Percentiles rank a stretch among this genome's conserved stretches.
Conservation (phyloP, 2,113 vertebrate genomes). For the Steatornis caripensis region DNA sequence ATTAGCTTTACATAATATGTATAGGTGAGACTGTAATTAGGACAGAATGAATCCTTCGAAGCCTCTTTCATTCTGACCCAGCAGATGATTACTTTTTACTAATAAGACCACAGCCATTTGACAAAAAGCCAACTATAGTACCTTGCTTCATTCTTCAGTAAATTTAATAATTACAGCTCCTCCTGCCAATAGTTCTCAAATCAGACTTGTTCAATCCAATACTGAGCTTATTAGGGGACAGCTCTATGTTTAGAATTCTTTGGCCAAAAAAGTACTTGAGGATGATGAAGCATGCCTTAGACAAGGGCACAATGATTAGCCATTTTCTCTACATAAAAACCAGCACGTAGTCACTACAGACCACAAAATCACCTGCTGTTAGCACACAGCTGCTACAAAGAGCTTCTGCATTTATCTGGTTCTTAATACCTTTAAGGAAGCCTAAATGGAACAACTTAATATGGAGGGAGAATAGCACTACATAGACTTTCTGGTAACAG, state of each 20-base stretch:
- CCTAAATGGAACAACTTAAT: conserved; percentile 70
- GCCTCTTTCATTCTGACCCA: conserved; percentile 74
- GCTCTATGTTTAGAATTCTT: conserved; percentile 79
- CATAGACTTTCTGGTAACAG: conserved; percentile 53
- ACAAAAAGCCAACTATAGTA: conserved; percentile 78
- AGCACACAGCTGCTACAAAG: conserved; percentile 73
- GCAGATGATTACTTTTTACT: conserved; percentile 77
- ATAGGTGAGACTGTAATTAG: conserved; percentile 83
- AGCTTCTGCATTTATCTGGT: conserved; percentile 74
- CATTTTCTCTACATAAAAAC: conserved; percentile 77
- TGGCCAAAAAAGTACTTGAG: conserved; percentile 77
- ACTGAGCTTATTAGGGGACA: conserved; percentile 80
- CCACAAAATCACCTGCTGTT: conserved; percentile 76
- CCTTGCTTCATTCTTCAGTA: conserved; percentile 75
- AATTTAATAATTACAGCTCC: conserved; percentile 82
- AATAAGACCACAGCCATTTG: conserved; percentile 79
- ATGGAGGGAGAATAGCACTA: conserved; percentile 67
- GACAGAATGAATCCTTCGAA: conserved; percentile 75
- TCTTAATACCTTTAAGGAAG: conserved; percentile 70
- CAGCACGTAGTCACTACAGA: conserved; percentile 70
- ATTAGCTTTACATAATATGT: conserved; percentile 80
- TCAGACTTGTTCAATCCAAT: conserved; percentile 78
- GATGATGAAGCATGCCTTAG: conserved; percentile 79
- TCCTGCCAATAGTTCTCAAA: conserved; percentile 79
- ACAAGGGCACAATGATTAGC: conserved; percentile 79